Percentiles rank a stretch among this genome's conserved stretches.
These are phyloP conservation scores for Tanytarsus gracilentus DNA, from an alignment of 2,888 invertebrate species.

Conservation along the genomic window DNA sequence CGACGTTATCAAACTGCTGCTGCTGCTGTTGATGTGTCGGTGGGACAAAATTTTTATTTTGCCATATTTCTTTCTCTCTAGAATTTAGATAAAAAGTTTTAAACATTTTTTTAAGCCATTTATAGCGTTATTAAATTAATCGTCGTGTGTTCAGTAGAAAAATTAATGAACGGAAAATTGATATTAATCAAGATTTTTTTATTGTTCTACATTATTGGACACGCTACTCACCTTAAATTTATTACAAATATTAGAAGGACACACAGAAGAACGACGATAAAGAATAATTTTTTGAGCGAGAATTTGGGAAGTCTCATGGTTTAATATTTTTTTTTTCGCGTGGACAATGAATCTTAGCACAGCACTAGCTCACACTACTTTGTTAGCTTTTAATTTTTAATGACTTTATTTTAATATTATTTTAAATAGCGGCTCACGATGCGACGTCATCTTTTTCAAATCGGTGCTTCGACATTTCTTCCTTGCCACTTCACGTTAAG, in stretches of 20 bases:
- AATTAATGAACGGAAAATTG: neutral
- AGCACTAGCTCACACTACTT: too few relatives aligned
- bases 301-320: slow-evolving; percentile 49
- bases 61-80: slow-evolving; percentile 21
- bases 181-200: neutral
- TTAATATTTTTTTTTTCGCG: neutral
- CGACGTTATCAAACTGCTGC: neutral
- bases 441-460: too few relatives aligned
- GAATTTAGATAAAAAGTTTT: neutral
- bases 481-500: too few relatives aligned
- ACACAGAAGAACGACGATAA: slow-evolving; percentile 47
- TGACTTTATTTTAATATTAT: too few relatives aligned
- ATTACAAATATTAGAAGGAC: slow-evolving; percentile 47
- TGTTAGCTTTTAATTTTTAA: too few relatives aligned
- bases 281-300: slow-evolving; percentile 50
- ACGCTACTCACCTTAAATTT: slow-evolving; percentile 45
- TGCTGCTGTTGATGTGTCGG: slow-evolving; percentile 7
- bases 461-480: too few relatives aligned
- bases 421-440: too few relatives aligned
- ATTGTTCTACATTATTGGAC: too few relatives aligned
- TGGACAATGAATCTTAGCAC: too few relatives aligned
- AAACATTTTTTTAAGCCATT: neutral
- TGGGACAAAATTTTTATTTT: neutral
- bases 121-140: too few relatives aligned
- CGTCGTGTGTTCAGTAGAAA: too few relatives aligned